Evolutionary conservation across 2,888 invertebrate species (phyloP).

Genomic region (Melangyna quadrimaculata): DNA sequence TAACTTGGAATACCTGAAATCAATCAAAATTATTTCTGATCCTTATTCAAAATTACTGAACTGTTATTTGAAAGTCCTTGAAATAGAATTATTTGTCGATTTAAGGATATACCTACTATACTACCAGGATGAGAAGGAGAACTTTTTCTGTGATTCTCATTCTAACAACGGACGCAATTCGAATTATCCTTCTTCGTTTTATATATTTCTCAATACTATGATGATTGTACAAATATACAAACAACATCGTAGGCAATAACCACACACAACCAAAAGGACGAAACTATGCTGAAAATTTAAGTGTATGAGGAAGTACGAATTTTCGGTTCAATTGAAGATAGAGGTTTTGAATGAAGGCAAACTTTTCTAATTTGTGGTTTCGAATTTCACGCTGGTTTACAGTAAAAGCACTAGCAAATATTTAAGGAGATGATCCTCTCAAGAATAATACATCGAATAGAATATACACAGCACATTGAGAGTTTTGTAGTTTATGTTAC

Average conservation of each 20-base stretch:
- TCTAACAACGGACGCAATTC: neutral
- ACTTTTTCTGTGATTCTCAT: too few species aligned
- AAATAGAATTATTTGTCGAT: neutral
- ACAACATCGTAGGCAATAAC: neutral
- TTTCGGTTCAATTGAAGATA: neutral
- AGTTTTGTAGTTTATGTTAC: neutral
- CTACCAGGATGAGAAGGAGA: too few species aligned
- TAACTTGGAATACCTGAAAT: neutral
- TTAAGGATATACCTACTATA: too few species aligned
- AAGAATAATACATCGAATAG: too few species aligned
- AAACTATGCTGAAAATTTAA: neutral
- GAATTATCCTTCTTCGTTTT: neutral
- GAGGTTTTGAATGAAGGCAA: conserved; percentile 6
- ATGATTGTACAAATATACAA: neutral
- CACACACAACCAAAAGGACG: neutral
- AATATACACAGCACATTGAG: neutral
- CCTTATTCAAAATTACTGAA: neutral
- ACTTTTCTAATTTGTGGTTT: conserved; percentile 53
- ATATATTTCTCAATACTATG: neutral
- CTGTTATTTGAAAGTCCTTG: neutral
- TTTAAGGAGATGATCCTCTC: neutral
- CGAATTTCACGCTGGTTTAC: conserved; percentile 32
- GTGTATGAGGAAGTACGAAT: neutral
- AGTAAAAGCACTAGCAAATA: neutral
- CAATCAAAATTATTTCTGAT: neutral